phyloP scores from a whole-genome alignment of 2,888 invertebrate species.

The Cepaea hortensis region DNA sequence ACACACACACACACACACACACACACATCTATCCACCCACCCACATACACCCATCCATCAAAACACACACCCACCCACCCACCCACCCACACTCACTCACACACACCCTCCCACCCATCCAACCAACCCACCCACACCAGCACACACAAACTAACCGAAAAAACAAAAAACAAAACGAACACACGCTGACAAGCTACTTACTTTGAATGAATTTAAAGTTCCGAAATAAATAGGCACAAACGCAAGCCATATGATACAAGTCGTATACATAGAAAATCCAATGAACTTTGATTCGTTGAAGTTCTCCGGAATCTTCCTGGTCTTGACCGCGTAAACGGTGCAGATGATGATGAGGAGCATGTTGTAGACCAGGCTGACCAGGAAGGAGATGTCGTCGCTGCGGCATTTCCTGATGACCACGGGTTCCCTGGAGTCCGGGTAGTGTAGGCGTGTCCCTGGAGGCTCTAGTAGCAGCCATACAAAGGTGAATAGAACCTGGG shows the following conservation, averaged over 20 bases:
- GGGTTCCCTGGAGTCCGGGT: conserved; percentile 78
- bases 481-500: conserved; percentile 79
- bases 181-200: conserved; percentile 71
- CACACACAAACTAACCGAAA: no score
- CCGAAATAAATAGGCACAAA: conserved; percentile 89
- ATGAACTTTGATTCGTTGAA: conserved; percentile 90
- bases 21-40: no score
- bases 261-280: conserved; percentile 89
- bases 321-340: conserved; percentile 88
- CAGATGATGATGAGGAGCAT: conserved; percentile 86
- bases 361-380: conserved; percentile 86
- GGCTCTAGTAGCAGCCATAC: conserved; percentile 75
- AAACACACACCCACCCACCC: no score
- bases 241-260: conserved; percentile 86
- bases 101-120: no score
- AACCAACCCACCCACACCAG: no score
- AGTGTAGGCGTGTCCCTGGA: conserved; percentile 75
- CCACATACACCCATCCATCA: no score
- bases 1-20: no score
- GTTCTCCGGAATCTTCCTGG: conserved; percentile 88
- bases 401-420: conserved; percentile 82
- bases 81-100: no score
- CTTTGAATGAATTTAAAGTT: conserved; percentile 86
- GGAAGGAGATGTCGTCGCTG: conserved; percentile 84
- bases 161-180: no score